phyloP scores from a whole-genome alignment of 1,140 invertebrate species.

The Brachionus angularis region DNA sequence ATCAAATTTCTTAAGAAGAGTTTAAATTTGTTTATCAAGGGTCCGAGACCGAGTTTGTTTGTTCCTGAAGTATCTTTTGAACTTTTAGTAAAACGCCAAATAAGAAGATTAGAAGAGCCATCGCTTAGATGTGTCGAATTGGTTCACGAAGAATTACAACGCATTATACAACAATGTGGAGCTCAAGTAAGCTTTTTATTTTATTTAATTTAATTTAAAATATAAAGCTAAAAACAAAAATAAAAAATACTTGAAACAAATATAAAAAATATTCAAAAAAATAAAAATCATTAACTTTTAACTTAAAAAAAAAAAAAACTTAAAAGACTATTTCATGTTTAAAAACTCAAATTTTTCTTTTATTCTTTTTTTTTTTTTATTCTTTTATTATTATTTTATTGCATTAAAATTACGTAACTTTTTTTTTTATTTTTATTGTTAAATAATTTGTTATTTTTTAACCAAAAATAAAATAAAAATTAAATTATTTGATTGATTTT shows the following conservation, averaged over 20 bases:
- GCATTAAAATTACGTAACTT: background rate
- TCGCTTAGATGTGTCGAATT: constrained; percentile 91
- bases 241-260: too few species aligned
- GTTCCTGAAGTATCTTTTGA: constrained; percentile 87
- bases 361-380: background rate
- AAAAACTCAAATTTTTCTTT: too few species aligned
- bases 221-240: too few species aligned
- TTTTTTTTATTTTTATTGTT: constrained; percentile 19
- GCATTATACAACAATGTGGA: constrained; percentile 95
- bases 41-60: constrained; percentile 89
- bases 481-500: too few species aligned
- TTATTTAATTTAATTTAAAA: background rate
- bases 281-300: background rate
- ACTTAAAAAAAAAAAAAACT: too few species aligned
- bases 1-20: too few species aligned
- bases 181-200: constrained; percentile 60
- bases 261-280: constrained; percentile 8
- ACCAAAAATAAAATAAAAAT: too few species aligned
- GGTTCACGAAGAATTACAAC: constrained; percentile 98
- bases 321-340: constrained; percentile 13
- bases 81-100: constrained; percentile 91
- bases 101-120: constrained; percentile 88
- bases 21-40: constrained; percentile 63
- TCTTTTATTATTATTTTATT: background rate
- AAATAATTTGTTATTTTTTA: too few species aligned